phyloP scores from a whole-genome alignment of 2,888 invertebrate species.

The Allygus modestus region DNA sequence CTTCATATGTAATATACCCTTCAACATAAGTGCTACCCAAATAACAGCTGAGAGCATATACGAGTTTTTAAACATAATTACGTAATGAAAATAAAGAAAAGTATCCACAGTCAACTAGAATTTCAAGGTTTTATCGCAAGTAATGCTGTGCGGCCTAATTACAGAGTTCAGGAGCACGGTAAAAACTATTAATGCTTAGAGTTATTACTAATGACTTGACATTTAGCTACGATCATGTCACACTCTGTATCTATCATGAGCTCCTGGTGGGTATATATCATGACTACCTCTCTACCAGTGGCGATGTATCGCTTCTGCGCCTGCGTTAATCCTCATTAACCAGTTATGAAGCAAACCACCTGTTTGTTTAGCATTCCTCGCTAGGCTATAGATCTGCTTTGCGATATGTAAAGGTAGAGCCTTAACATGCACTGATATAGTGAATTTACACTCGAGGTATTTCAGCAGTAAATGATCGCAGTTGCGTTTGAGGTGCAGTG shows the following conservation, averaged over 20 bases:
- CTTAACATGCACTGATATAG: neutral
- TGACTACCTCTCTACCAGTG: neutral
- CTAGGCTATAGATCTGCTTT: neutral
- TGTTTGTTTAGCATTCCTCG: neutral
- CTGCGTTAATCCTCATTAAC: conserved; percentile 15
- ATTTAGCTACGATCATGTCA: neutral
- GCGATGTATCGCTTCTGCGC: neutral
- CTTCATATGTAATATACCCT: no score
- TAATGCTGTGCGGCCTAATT: no score
- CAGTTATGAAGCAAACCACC: neutral
- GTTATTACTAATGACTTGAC: conserved; percentile 6
- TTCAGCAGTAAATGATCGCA: neutral
- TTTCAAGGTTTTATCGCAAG: no score
- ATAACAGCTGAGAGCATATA: no score
- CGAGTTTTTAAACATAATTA: no score
- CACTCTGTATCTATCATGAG: neutral
- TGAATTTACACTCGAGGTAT: neutral
- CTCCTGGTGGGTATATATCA: neutral
- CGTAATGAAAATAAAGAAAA: no score
- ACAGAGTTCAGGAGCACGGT: no score
- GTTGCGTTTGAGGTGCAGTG: no score
- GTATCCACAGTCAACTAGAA: no score
- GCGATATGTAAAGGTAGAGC: conserved; percentile 18
- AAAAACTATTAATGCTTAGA: neutral
- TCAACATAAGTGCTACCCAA: no score